Percentiles rank a stretch among this genome's conserved stretches.
Conservation (phyloP, 2,888 invertebrate species). For the Athrips mouffetella region DNA sequence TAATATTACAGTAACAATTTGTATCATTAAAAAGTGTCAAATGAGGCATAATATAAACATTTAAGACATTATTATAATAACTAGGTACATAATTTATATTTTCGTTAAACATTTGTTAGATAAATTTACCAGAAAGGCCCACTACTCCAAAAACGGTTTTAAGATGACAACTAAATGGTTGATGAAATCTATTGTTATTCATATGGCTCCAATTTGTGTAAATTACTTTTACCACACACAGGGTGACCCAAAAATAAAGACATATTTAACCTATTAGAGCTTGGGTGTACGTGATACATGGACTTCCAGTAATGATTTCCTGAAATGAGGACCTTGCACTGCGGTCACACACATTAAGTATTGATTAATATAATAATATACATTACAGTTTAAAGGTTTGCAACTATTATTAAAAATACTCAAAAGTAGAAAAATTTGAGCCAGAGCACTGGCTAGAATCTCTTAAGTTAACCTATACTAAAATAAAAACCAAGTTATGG, state of each 20-base stretch:
- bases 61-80: not conserved
- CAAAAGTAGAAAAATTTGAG: not conserved
- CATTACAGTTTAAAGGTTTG: constrained; percentile 25
- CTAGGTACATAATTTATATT: not conserved
- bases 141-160: not conserved
- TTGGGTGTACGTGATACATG: constrained; percentile 56
- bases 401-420: constrained; percentile 13
- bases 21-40: too few relatives aligned
- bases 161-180: not conserved
- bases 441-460: not conserved
- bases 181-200: not conserved
- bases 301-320: constrained; percentile 54
- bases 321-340: constrained; percentile 49
- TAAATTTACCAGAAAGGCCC: not conserved
- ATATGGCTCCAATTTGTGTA: not conserved
- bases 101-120: not conserved
- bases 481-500: not conserved
- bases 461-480: constrained; percentile 3
- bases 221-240: constrained; percentile 47
- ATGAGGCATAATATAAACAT: not conserved
- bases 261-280: constrained; percentile 65
- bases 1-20: constrained; percentile 47
- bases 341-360: constrained; percentile 41
- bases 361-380: constrained; percentile 42
- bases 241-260: constrained; percentile 56